Evolutionary conservation across 1,140 invertebrate genomes (phyloP).

Genomic region (Onthophagus taurus): DNA sequence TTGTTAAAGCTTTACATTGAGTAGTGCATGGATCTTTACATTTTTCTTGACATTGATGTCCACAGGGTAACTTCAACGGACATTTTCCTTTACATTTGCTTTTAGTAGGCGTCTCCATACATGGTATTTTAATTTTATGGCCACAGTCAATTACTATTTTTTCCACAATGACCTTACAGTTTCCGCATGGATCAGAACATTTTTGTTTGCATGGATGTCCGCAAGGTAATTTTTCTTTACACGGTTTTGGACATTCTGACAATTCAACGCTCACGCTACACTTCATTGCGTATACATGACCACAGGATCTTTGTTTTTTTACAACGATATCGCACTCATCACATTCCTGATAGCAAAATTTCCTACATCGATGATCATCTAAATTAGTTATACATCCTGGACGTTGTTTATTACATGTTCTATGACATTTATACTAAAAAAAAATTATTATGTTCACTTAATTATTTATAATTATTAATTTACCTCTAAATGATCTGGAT

Average conservation of each 20-base stretch:
- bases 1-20: conserved; percentile 29
- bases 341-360: conserved; percentile 43
- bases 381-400: conserved; percentile 32
- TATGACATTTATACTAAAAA: conserved; percentile 43
- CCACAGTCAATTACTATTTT: conserved; percentile 39
- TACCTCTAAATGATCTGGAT: conserved; percentile 41
- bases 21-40: conserved; percentile 37
- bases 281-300: conserved; percentile 34
- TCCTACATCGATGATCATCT: conserved; percentile 39
- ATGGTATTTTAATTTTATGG: conserved; percentile 36
- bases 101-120: conserved; percentile 25
- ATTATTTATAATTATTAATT: conserved; percentile 10
- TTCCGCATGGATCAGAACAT: conserved; percentile 39
- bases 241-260: conserved; percentile 37
- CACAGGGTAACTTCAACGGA: conserved; percentile 36
- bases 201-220: conserved; percentile 41
- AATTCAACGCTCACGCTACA: conserved; percentile 37
- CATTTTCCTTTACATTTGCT: conserved; percentile 35
- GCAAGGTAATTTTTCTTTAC: conserved; percentile 39
- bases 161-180: conserved; percentile 39
- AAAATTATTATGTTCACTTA: conserved; percentile 10
- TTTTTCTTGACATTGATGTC: conserved; percentile 36
- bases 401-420: conserved; percentile 38
- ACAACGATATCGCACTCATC: conserved; percentile 40
- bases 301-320: conserved; percentile 39